Evolutionary conservation across 1,140 invertebrate genomes (phyloP).

Genomic region (Paraescarpia echinospica): DNA sequence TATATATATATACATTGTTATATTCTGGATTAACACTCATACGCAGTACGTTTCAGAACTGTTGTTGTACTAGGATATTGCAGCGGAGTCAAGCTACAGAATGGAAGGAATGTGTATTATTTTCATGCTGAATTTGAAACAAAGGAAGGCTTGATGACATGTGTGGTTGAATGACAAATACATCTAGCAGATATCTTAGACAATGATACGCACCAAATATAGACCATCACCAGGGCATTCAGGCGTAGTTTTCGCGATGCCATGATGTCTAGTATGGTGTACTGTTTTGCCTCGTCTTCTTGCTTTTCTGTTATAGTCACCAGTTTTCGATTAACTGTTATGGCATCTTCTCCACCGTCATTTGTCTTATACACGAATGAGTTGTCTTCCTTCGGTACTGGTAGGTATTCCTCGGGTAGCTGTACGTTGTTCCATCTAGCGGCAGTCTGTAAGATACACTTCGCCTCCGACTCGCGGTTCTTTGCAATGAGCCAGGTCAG

Average conservation of each 20-base stretch:
- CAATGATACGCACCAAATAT: conserved; percentile 44
- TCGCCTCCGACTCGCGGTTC: conserved; percentile 33
- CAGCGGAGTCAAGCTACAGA: no score
- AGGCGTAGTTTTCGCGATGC: conserved; percentile 36
- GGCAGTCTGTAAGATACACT: conserved; percentile 31
- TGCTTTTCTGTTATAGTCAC: not conserved
- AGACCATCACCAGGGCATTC: conserved; percentile 49
- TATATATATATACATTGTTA: no score
- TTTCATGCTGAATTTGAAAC: no score
- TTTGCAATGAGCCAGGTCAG: conserved; percentile 36
- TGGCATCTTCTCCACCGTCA: not conserved
- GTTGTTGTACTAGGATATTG: no score
- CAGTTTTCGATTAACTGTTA: not conserved
- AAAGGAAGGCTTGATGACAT: no score
- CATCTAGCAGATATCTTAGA: not conserved
- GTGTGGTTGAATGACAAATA: no score
- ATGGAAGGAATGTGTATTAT: no score
- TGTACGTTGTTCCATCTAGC: conserved; percentile 27
- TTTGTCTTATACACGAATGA: not conserved
- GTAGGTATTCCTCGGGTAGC: conserved; percentile 39
- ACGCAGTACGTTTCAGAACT: no score
- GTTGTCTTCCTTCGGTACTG: conserved; percentile 35
- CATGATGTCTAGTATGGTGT: conserved; percentile 29
- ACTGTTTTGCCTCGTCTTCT: not conserved
- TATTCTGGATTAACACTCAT: no score